Percentiles rank a stretch among this genome's conserved stretches.
Evolutionary conservation across 2,888 invertebrate species (phyloP).

Genomic region (Nebria salina): DNA sequence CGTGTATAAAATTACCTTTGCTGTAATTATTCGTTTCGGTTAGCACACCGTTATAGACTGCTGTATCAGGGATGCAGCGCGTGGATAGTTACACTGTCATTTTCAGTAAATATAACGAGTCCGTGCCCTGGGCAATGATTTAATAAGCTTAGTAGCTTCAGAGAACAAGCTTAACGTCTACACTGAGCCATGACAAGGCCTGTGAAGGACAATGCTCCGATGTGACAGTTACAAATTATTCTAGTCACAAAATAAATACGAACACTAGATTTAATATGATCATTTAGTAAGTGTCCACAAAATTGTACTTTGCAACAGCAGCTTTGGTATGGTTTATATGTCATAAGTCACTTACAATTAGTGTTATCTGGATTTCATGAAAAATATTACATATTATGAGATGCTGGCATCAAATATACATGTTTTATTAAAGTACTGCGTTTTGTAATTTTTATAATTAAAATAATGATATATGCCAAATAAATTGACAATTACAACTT

Average conservation of each 20-base stretch:
- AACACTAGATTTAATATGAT: conserved; percentile 42
- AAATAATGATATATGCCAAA: no score
- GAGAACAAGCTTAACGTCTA: conserved; percentile 37
- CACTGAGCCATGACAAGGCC: conserved; percentile 35
- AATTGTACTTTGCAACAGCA: not conserved
- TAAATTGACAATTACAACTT: no score
- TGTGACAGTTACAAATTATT: conserved; percentile 42
- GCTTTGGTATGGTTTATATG: not conserved
- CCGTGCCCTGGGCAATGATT: conserved; percentile 32
- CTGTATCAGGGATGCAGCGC: not conserved
- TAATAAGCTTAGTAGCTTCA: conserved; percentile 44
- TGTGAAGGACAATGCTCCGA: conserved; percentile 28
- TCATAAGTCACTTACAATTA: no score
- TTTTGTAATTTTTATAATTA: no score
- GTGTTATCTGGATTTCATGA: no score
- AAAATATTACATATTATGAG: no score
- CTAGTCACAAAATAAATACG: conserved; percentile 41
- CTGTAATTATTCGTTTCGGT: not conserved
- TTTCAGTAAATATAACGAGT: not conserved
- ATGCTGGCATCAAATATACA: no score
- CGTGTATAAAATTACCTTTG: not conserved
- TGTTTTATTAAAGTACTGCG: no score
- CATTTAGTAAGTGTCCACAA: conserved; percentile 36
- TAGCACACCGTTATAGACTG: not conserved
- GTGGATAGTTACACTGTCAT: not conserved